Evolutionary conservation across 1,140 invertebrate genomes (phyloP).

Genomic region (Eriosoma lanigerum): DNA sequence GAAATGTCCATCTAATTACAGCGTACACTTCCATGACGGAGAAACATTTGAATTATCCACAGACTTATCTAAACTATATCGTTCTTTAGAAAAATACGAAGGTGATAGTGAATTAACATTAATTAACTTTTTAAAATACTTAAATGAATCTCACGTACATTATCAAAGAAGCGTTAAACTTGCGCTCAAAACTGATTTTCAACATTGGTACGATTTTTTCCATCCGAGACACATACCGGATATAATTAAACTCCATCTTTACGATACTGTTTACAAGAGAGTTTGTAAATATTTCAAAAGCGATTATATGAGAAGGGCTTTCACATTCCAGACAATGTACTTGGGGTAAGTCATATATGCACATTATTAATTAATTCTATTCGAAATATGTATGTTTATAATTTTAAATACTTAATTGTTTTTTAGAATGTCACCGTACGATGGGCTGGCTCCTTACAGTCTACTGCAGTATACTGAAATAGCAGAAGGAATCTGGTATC

Average conservation of each 20-base stretch:
- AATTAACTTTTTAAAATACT: slow-evolving; percentile 20
- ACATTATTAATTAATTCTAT: not conserved
- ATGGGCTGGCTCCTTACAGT: slow-evolving; percentile 28
- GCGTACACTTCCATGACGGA: slow-evolving; percentile 31
- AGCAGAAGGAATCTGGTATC: slow-evolving; percentile 43
- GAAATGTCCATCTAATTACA: slow-evolving; percentile 39
- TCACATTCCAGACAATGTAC: slow-evolving; percentile 44
- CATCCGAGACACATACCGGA: slow-evolving; percentile 39
- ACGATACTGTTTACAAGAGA: slow-evolving; percentile 38
- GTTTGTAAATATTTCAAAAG: slow-evolving; percentile 47
- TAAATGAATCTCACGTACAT: slow-evolving; percentile 38
- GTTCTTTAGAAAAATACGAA: slow-evolving; percentile 38
- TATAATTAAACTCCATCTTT: slow-evolving; percentile 10
- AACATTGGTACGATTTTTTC: slow-evolving; percentile 47
- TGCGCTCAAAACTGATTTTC: slow-evolving; percentile 29
- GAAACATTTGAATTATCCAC: slow-evolving; percentile 33
- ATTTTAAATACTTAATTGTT: not conserved
- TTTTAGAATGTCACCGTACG: slow-evolving; percentile 30
- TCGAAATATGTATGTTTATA: not conserved
- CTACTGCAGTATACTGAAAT: slow-evolving; percentile 38
- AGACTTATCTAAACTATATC: slow-evolving; percentile 28
- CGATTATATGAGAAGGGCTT: slow-evolving; percentile 42
- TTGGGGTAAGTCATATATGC: slow-evolving; percentile 17
- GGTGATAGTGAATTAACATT: slow-evolving; percentile 1
- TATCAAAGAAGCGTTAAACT: slow-evolving; percentile 43